Percentiles rank a stretch among this genome's conserved stretches.
These are phyloP conservation scores for Laterallus jamaicensis DNA, from an alignment of 2,113 vertebrate genomes.

Conservation along the genomic window DNA sequence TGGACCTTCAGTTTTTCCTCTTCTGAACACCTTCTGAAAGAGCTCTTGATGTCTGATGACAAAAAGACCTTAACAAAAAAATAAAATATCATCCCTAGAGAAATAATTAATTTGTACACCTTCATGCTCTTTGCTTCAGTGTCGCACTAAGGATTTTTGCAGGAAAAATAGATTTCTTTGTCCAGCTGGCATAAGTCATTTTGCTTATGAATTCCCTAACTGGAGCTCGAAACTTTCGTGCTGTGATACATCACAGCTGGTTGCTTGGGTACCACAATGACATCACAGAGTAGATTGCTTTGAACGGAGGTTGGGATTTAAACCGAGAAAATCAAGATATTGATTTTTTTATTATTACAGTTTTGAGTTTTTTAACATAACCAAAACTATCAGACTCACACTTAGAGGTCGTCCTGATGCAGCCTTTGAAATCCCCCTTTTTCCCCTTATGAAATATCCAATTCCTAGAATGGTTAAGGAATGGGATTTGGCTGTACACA, in stretches of 20 bases:
- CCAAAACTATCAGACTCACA: not conserved
- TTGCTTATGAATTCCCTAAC: not conserved
- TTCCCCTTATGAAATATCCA: not conserved
- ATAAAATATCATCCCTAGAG: not conserved
- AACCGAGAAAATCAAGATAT: not conserved
- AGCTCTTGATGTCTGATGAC: not conserved
- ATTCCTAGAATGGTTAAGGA: not conserved
- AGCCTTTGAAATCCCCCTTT: not conserved
- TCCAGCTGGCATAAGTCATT: not conserved
- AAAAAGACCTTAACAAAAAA: not conserved
- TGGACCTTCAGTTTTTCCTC: not conserved
- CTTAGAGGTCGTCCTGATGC: conserved; percentile 39
- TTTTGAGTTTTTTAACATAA: not conserved
- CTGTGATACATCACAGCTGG: not conserved
- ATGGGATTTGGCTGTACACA: conserved; percentile 5
- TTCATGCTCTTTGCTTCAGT: not conserved
- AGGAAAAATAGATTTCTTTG: not conserved
- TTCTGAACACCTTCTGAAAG: not conserved
- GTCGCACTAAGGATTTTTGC: not conserved
- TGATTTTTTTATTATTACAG: not conserved
- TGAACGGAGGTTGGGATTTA: not conserved
- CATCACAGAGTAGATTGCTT: not conserved
- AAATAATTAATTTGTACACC: not conserved
- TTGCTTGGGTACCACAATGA: not conserved
- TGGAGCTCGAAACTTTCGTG: not conserved